Evolutionary conservation across 2,888 invertebrate genomes (phyloP).

Genomic region (Noctuana brunneofusca): DNA sequence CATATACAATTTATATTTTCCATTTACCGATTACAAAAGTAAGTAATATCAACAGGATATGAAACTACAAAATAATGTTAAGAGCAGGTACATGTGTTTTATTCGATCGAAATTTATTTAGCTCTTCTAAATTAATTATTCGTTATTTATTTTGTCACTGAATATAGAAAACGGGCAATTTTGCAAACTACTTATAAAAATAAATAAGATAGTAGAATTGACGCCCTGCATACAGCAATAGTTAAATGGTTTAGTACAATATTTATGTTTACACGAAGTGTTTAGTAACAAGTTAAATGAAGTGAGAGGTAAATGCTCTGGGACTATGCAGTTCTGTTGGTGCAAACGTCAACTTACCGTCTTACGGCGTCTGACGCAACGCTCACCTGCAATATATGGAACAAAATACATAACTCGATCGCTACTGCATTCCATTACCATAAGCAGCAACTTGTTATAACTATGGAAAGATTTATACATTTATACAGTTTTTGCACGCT

Average conservation of each 20-base stretch:
- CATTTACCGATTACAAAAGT: too few relatives aligned
- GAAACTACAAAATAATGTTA: too few relatives aligned
- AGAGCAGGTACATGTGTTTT: too few relatives aligned
- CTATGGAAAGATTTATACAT: conserved; percentile 33
- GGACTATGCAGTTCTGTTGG: conserved; percentile 15
- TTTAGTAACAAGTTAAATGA: conserved; percentile 50
- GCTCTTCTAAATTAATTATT: too few relatives aligned
- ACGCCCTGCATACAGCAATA: too few relatives aligned
- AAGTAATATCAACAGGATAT: too few relatives aligned
- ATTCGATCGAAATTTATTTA: too few relatives aligned
- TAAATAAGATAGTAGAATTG: too few relatives aligned
- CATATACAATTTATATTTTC: too few relatives aligned
- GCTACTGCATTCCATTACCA: conserved; percentile 60
- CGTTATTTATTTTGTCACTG: too few relatives aligned
- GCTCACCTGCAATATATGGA: conserved; percentile 59
- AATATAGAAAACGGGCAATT: too few relatives aligned
- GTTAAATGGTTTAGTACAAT: neutral
- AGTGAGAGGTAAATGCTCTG: conserved; percentile 55
- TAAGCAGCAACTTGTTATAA: conserved; percentile 54
- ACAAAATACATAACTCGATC: conserved; percentile 56
- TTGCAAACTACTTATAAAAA: too few relatives aligned
- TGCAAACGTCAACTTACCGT: conserved; percentile 47
- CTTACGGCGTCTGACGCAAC: conserved; percentile 66
- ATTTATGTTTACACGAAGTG: conserved; percentile 1
- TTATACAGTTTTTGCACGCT: neutral